phyloP scores from a whole-genome alignment of 2,113 vertebrate species.

The Falco punctatus region DNA sequence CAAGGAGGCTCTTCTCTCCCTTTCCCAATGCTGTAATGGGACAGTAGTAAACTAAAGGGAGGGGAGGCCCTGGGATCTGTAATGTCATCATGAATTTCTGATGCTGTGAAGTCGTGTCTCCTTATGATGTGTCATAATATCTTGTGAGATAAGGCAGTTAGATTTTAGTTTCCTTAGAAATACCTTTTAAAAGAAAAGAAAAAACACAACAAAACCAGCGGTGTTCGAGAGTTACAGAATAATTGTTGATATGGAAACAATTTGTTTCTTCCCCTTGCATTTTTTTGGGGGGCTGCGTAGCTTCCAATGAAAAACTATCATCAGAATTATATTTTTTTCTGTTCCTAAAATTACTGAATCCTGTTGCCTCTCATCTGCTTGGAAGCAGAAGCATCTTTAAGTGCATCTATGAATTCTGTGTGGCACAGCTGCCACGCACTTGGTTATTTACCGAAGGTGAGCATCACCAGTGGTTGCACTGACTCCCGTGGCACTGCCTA shows the following conservation, averaged over 20 bases:
- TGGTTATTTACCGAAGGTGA: not conserved
- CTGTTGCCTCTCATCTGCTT: not conserved
- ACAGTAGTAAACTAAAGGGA: not conserved
- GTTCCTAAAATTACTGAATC: not conserved
- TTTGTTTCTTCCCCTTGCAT: not conserved
- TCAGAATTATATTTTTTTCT: not conserved
- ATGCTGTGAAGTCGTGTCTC: not conserved
- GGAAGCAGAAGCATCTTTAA: not conserved
- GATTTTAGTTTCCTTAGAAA: conserved; percentile 52
- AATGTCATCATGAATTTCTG: not conserved
- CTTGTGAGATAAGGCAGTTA: not conserved
- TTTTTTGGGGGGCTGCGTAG: not conserved
- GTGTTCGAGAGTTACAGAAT: not conserved
- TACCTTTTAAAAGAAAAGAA: not conserved
- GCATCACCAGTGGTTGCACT: not conserved
- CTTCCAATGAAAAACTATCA: not conserved
- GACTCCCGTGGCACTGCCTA: not conserved
- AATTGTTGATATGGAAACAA: conserved; percentile 4
- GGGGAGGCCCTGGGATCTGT: not conserved
- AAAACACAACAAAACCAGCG: no score
- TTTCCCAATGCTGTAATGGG: not conserved
- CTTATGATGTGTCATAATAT: not conserved
- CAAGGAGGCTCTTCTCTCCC: not conserved
- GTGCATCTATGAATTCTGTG: not conserved
- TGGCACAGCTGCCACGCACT: not conserved